phyloP scores from a whole-genome alignment of 35 echinoderm and acorn worm species.

The Hemicentrotus pulcherrimus region DNA sequence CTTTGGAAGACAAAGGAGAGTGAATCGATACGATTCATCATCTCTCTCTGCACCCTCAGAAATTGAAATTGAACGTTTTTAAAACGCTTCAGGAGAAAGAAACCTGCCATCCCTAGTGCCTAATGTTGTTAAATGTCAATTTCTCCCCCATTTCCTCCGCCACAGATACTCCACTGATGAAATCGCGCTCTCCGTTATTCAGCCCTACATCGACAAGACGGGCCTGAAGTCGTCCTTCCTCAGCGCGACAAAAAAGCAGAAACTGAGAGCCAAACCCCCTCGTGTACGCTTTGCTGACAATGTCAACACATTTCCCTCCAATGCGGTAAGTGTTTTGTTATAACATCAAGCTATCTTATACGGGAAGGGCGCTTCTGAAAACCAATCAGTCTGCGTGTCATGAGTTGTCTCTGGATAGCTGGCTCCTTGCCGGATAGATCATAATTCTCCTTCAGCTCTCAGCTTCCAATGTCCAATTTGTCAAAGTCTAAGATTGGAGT shows the following conservation, averaged over 20 bases:
- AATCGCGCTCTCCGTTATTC: constrained; percentile 80
- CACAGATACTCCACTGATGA: constrained; percentile 73
- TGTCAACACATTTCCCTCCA: constrained; percentile 65
- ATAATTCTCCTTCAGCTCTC: neutral
- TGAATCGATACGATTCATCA: neutral
- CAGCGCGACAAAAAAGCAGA: constrained; percentile 92
- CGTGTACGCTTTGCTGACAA: constrained; percentile 92
- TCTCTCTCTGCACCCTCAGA: neutral
- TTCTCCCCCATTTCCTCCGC: neutral
- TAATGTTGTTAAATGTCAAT: constrained; percentile 4
- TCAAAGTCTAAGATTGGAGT: neutral
- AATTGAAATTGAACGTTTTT: neutral
- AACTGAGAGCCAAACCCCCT: constrained; percentile 84
- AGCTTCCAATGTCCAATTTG: neutral
- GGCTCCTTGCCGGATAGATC: neutral
- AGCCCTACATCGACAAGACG: constrained; percentile 88
- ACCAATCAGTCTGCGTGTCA: neutral
- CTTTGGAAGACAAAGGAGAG: neutral
- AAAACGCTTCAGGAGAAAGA: neutral
- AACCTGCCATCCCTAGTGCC: neutral
- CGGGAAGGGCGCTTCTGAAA: neutral
- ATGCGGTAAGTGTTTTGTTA: constrained; percentile 61
- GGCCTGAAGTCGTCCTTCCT: constrained; percentile 93
- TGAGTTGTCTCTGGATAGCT: neutral
- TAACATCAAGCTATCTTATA: neutral